Evolutionary conservation across 2,797 vertebrate genomes (phyloP).

Genomic region (Pseudochromis fuscus): DNA sequence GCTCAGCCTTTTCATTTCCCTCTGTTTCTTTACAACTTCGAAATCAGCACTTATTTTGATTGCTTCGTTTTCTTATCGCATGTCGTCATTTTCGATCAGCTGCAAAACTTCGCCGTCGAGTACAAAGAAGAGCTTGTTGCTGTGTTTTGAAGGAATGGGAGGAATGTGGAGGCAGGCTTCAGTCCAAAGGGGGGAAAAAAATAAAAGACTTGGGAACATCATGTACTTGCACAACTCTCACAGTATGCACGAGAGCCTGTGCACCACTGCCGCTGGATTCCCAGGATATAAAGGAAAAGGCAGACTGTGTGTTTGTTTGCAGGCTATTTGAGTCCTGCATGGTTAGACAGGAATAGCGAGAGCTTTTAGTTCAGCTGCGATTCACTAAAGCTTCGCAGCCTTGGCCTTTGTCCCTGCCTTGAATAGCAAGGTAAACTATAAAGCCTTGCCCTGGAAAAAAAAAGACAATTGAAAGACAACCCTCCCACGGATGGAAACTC

Average conservation of each 20-base stretch:
- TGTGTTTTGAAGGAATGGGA: conserved; percentile 42
- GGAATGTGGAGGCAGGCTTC: conserved; percentile 42
- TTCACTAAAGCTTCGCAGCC: conserved; percentile 38
- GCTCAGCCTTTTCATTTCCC: conserved; percentile 13
- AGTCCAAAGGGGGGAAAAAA: not conserved
- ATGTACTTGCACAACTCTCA: conserved; percentile 14
- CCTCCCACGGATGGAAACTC: conserved; percentile 41
- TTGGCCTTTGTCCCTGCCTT: conserved; percentile 61
- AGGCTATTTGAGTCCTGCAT: conserved; percentile 20
- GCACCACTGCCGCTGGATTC: not conserved
- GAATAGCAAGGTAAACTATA: conserved; percentile 51
- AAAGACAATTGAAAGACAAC: conserved; percentile 27
- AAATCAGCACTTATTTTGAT: not conserved
- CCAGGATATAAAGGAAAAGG: conserved; percentile 10
- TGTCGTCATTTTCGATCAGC: not conserved
- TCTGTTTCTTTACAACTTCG: not conserved
- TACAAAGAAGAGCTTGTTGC: not conserved
- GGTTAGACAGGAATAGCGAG: conserved; percentile 48
- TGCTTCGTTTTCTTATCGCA: not conserved
- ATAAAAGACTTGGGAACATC: conserved; percentile 12
- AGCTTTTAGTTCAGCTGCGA: conserved; percentile 35
- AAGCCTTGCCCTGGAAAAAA: conserved; percentile 29
- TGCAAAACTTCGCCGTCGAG: not conserved
- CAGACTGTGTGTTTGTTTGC: conserved; percentile 24
- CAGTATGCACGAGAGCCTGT: conserved; percentile 27